These are phyloP conservation scores for Epinephelus coioides DNA, from an alignment of 2,797 vertebrate species.

Conservation along the genomic window DNA sequence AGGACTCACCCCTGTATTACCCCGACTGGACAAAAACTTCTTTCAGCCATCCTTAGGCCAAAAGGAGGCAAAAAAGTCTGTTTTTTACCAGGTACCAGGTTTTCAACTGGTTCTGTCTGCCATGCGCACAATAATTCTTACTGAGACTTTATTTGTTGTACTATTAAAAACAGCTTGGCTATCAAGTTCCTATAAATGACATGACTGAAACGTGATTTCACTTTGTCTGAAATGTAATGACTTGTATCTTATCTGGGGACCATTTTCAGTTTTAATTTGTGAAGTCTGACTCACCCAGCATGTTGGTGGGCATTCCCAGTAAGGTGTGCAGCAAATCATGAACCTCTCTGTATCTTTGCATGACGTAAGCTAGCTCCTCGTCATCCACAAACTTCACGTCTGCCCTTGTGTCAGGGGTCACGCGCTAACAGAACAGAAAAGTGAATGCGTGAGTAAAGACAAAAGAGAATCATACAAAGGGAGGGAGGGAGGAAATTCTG, in stretches of 20 bases:
- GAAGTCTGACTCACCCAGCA: slow-evolving; percentile 90
- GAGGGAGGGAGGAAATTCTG: background rate
- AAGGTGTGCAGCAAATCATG: slow-evolving; percentile 96
- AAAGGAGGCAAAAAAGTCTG: no score
- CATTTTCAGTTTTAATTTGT: background rate
- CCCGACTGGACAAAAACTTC: no score
- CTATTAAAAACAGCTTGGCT: background rate
- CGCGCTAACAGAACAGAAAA: slow-evolving; percentile 82
- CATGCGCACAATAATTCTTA: background rate
- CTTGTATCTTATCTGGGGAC: background rate
- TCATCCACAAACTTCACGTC: slow-evolving; percentile 94
- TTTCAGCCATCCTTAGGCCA: no score
- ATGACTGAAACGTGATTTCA: no score
- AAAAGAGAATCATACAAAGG: background rate
- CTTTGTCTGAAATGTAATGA: background rate
- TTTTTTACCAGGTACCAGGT: no score
- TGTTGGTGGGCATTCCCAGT: slow-evolving; percentile 96
- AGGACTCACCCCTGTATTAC: no score
- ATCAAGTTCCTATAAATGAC: background rate
- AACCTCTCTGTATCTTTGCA: slow-evolving; percentile 96
- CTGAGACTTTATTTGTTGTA: background rate
- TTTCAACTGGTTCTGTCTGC: background rate
- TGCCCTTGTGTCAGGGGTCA: slow-evolving; percentile 94
- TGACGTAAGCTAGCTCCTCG: slow-evolving; percentile 94
- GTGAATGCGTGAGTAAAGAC: background rate